Evolutionary conservation across 2,888 invertebrate species (phyloP).

Genomic region (Halocaridina rubra): DNA sequence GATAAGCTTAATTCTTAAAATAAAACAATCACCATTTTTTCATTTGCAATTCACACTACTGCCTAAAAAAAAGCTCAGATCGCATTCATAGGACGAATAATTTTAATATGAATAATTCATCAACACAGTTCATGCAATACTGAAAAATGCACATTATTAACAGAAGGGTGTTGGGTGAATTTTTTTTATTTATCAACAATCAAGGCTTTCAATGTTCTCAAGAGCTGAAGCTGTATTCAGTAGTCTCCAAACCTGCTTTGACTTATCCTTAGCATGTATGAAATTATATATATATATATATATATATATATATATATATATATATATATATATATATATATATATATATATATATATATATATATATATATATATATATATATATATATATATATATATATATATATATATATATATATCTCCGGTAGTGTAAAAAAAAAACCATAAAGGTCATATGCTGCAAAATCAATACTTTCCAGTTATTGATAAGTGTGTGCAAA

Average conservation of each 20-base stretch:
- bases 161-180: background rate
- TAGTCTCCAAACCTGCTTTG: background rate
- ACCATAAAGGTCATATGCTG: background rate
- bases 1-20: constrained; percentile 17
- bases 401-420: background rate
- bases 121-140: background rate
- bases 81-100: background rate
- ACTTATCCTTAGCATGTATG: background rate
- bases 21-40: constrained; percentile 6
- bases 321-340: background rate
- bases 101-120: background rate
- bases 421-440: too few species aligned
- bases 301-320: background rate
- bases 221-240: too few species aligned
- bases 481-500: background rate
- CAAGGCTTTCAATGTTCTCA: too few species aligned
- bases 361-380: background rate
- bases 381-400: constrained; percentile 1
- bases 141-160: too few species aligned
- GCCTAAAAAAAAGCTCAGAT: background rate
- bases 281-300: background rate
- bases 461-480: background rate
- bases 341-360: background rate
- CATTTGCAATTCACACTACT: background rate
- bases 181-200: background rate